Evolutionary conservation across 2,888 invertebrate genomes (phyloP).

Genomic region (Cryptus viduatorius): DNA sequence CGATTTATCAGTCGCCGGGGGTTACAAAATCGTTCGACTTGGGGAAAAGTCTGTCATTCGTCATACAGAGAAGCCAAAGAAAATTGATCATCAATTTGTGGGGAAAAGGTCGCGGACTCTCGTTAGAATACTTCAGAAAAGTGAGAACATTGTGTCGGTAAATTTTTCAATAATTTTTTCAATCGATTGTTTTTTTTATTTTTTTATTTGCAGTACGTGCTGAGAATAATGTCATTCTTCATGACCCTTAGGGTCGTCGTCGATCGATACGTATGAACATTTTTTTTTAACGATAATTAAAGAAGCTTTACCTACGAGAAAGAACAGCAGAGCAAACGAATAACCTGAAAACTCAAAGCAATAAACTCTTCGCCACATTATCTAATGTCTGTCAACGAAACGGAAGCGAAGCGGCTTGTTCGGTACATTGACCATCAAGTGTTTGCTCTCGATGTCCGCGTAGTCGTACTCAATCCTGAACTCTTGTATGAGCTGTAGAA

Average conservation of each 20-base stretch:
- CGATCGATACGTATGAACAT: slow-evolving; percentile 35
- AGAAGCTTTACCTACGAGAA: neutral
- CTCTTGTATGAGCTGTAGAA: slow-evolving; percentile 87
- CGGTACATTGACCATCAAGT: slow-evolving; percentile 87
- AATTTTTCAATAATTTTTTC: neutral
- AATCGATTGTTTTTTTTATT: too few species aligned
- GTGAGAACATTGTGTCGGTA: slow-evolving; percentile 54
- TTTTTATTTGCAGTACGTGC: slow-evolving; percentile 60
- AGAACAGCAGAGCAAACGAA: neutral
- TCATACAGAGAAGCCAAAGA: slow-evolving; percentile 71
- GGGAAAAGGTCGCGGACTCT: slow-evolving; percentile 65
- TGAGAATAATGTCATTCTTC: slow-evolving; percentile 65
- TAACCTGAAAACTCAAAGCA: neutral
- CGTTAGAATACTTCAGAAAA: slow-evolving; percentile 67
- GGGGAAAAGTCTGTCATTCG: slow-evolving; percentile 62
- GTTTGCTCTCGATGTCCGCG: slow-evolving; percentile 87
- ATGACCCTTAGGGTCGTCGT: slow-evolving; percentile 67
- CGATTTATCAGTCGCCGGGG: slow-evolving; percentile 69
- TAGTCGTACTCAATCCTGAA: slow-evolving; percentile 90
- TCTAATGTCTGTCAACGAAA: slow-evolving; percentile 87
- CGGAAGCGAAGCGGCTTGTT: slow-evolving; percentile 88
- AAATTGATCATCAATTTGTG: slow-evolving; percentile 62
- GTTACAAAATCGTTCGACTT: slow-evolving; percentile 18
- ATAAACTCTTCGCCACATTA: slow-evolving; percentile 15
- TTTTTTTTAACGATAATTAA: neutral